These are phyloP conservation scores for Acanthosoma haemorrhoidale DNA, from an alignment of 2,888 invertebrate genomes.

Conservation along the genomic window DNA sequence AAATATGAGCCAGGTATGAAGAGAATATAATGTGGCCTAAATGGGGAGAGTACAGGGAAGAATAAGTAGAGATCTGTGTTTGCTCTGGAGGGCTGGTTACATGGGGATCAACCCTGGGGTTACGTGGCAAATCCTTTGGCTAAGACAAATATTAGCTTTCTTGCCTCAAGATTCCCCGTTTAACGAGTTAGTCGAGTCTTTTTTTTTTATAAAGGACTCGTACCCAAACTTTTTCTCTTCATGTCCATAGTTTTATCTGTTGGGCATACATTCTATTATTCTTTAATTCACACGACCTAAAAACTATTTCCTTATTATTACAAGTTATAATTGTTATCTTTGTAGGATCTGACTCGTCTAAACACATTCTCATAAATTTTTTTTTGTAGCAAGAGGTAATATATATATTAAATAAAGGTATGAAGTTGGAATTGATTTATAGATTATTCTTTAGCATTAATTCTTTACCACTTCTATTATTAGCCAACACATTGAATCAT, in stretches of 20 bases:
- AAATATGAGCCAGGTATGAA: not conserved
- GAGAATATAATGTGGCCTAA: not conserved
- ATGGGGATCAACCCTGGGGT: constrained; percentile 1
- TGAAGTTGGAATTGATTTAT: too few relatives aligned
- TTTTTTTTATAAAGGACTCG: not conserved
- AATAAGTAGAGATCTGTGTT: constrained; percentile 14
- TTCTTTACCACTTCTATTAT: too few relatives aligned
- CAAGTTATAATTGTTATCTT: too few relatives aligned
- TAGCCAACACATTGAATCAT: too few relatives aligned
- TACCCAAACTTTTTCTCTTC: not conserved
- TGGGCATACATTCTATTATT: too few relatives aligned
- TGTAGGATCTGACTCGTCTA: too few relatives aligned
- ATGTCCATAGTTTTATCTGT: not conserved
- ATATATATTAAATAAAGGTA: too few relatives aligned
- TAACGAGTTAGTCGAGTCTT: not conserved
- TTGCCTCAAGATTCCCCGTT: constrained; percentile 12
- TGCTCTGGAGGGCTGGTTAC: not conserved
- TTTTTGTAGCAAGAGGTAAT: too few relatives aligned
- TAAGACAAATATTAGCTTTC: constrained; percentile 26
- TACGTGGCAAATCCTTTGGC: constrained; percentile 22
- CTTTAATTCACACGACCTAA: too few relatives aligned
- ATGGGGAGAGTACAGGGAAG: not conserved
- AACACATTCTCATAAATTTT: too few relatives aligned
- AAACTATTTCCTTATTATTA: too few relatives aligned
- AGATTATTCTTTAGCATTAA: too few relatives aligned